Conservation (phyloP, 2,888 invertebrate species). For the Trilocha varians region DNA sequence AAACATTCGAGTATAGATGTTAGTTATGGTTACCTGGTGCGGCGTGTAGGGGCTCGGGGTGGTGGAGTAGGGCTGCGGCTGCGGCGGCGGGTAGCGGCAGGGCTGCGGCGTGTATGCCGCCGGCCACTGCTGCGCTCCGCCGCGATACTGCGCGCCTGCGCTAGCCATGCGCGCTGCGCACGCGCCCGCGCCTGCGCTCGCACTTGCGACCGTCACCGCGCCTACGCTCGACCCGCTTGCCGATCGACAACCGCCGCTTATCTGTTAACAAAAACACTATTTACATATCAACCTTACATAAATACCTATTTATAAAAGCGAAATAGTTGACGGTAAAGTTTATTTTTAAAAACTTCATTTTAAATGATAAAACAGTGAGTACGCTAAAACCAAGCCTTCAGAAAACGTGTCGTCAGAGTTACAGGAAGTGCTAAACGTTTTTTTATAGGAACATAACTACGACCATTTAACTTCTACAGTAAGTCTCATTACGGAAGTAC, state of each 20-base stretch:
- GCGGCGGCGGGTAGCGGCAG: constrained; percentile 69
- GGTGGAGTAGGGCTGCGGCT: constrained; percentile 59
- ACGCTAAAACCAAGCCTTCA: too few species aligned
- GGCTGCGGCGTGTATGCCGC: constrained; percentile 66
- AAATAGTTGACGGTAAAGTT: too few species aligned
- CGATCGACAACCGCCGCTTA: constrained; percentile 62
- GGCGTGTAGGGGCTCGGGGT: constrained; percentile 60
- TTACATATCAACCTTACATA: background rate
- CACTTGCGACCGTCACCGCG: constrained; percentile 68
- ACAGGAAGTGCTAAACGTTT: too few species aligned
- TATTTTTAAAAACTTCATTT: too few species aligned
- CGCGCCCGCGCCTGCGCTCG: constrained; percentile 66
- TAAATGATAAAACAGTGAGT: too few species aligned
- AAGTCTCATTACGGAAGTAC: too few species aligned
- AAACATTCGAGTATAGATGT: too few species aligned
- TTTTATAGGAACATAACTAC: too few species aligned
- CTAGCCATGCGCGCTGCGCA: constrained; percentile 71
- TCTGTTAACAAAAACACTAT: constrained; percentile 29
- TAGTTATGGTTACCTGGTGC: constrained; percentile 44
- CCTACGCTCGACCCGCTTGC: constrained; percentile 54
- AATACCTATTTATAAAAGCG: too few species aligned
- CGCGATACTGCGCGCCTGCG: constrained; percentile 69
- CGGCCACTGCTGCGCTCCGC: constrained; percentile 67
- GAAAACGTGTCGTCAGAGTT: too few species aligned
- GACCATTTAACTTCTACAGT: too few species aligned